A percentile compares a stretch with the other conserved stretches of the same genome.
Evolutionary conservation across 2,888 invertebrate genomes (phyloP).

Genomic region (Chymomyza amoena): DNA sequence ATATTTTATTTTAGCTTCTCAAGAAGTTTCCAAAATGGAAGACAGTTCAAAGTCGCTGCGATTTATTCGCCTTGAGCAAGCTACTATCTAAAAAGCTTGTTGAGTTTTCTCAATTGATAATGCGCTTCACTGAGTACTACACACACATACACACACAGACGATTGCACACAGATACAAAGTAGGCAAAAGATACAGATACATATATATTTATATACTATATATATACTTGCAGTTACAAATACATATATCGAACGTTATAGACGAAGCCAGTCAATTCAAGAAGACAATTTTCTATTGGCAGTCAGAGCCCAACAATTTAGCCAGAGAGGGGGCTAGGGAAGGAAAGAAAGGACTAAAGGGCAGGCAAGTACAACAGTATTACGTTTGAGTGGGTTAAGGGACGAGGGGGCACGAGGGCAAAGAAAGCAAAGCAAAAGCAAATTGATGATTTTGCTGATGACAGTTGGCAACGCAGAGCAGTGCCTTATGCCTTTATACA

Average conservation of each 20-base stretch:
- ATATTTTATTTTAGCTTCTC: too few relatives aligned
- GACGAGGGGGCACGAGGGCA: neutral
- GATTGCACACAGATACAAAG: neutral
- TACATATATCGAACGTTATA: neutral
- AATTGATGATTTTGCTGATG: slow-evolving; percentile 16
- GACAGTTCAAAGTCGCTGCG: neutral
- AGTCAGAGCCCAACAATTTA: slow-evolving; percentile 27
- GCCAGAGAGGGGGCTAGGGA: neutral
- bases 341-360: neutral
- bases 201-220: neutral
- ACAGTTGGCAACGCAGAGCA: slow-evolving; percentile 4
- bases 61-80: neutral
- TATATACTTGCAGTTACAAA: neutral
- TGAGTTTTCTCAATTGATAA: slow-evolving; percentile 64
- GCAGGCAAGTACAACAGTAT: slow-evolving; percentile 6
- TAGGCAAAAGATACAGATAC: neutral
- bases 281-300: slow-evolving; percentile 67
- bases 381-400: neutral
- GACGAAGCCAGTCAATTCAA: neutral
- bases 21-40: neutral
- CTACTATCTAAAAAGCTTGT: slow-evolving; percentile 43
- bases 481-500: too few relatives aligned
- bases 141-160: slow-evolving; percentile 15
- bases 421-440: neutral
- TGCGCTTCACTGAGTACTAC: slow-evolving; percentile 59